Evolutionary conservation across 1,140 invertebrate genomes (phyloP).

Genomic region (Diachasma alloeum): DNA sequence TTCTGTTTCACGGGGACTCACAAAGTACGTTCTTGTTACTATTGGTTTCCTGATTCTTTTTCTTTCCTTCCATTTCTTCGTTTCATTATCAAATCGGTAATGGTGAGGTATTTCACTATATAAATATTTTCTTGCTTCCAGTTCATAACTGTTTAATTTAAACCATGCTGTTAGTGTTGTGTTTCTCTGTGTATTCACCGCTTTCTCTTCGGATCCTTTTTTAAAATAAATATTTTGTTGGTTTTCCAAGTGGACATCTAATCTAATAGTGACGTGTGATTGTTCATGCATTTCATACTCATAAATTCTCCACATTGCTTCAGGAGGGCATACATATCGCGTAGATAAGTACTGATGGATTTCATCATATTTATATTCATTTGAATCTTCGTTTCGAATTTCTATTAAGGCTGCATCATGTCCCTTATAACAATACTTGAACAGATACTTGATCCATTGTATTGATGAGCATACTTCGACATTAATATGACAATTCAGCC

Average conservation of each 20-base stretch:
- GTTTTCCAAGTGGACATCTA: constrained; percentile 7
- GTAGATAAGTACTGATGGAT: no score
- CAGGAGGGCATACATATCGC: no score
- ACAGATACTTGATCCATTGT: no score
- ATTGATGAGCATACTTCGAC: no score
- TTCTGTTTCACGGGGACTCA: constrained; percentile 31
- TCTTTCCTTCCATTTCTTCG: constrained; percentile 22
- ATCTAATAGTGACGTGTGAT: constrained; percentile 10
- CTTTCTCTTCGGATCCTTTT: constrained; percentile 3
- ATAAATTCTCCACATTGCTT: no score
- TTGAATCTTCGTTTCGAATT: no score
- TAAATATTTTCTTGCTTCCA: constrained; percentile 21
- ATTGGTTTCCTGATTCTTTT: constrained; percentile 32
- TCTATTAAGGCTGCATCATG: no score
- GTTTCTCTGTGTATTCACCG: background rate
- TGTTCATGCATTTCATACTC: constrained; percentile 25
- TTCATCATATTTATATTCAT: no score
- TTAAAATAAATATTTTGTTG: constrained; percentile 14
- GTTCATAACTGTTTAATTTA: background rate
- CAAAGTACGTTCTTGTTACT: no score
- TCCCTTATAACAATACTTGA: no score
- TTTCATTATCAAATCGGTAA: constrained; percentile 25
- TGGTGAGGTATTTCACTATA: constrained; percentile 44
- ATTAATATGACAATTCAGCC: no score
- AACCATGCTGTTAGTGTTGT: no score